Evolutionary conservation across 2,113 vertebrate species (phyloP), one percentile per base, ranked within the genome.

Genomic region (Eublepharis macularius): DNA sequence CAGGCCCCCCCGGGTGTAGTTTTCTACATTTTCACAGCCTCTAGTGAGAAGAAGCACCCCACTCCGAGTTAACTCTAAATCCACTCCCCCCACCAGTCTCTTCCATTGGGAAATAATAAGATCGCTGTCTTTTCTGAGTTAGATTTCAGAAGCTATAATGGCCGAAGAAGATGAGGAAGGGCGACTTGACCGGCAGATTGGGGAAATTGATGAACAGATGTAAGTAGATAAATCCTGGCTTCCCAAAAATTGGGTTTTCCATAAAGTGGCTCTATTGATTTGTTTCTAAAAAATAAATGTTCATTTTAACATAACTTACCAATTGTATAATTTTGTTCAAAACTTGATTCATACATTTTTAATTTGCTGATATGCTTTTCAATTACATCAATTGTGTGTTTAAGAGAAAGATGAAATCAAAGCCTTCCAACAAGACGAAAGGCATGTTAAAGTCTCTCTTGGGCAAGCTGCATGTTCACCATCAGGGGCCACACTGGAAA

Each of bases 121-220:
- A 90, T 86, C 88, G 83, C 82, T 60, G 0, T 0, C 69, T 91
- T 88, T 91, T 91, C 80, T 91, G 83, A 26, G 86, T 90, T 92
- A 97, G 96, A 98, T 98, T 60, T 99, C 98, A 2, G 98, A 99
- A 88, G 98, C 98, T 78, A 99, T 99, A 54, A 98, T 99, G 63
- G 98, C 98, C 0, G 98, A 98, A 94, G 98, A 99, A 68, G 99
- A 99, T 90, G 99, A 99, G 91, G 98, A 99, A 90, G 98, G 98
- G 1, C 97, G 99, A 5, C 73, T 99, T 76, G 99, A 98, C 88
- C 97, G 99, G 34, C 98, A 99, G 93, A 99, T 99, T 82, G 98
- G 98, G 72, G 98, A 99, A 93, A 99, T 99, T 69, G 98, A 99
- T 36, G 98, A 99, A 78, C 99, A 99, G 92, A 99, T 99, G 96